phyloP scores from a whole-genome alignment of 2,888 invertebrate genomes.

The Beris morrisii region DNA sequence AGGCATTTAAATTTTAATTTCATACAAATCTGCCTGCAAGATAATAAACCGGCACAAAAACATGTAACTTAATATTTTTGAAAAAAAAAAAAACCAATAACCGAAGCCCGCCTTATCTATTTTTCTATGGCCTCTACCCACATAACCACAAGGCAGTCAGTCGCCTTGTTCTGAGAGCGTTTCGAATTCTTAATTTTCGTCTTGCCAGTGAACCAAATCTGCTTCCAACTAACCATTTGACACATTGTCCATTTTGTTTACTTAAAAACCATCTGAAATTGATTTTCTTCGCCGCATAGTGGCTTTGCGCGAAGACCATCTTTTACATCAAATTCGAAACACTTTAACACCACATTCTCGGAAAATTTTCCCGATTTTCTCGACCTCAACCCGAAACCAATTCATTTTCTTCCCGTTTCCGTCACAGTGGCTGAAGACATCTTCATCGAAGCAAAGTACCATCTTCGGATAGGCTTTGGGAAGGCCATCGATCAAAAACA shows the following conservation, averaged over 20 bases:
- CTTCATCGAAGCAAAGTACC: conserved; percentile 13
- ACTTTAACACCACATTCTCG: conserved; percentile 21
- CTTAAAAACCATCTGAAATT: conserved; percentile 27
- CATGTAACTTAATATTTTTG: too few species aligned
- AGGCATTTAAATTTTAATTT: too few species aligned
- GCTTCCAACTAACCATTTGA: conserved; percentile 23
- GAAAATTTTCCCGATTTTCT: conserved; percentile 9
- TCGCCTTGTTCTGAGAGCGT: neutral
- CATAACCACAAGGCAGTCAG: too few species aligned
- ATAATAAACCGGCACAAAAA: too few species aligned
- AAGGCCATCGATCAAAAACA: conserved; percentile 17
- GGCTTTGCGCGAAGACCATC: neutral
- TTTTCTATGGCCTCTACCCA: too few species aligned
- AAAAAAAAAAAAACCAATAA: too few species aligned
- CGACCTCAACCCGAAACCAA: conserved; percentile 19
- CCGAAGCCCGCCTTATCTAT: too few species aligned
- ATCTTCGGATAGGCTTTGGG: neutral
- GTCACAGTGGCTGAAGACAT: conserved; percentile 32
- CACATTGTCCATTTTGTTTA: conserved; percentile 12
- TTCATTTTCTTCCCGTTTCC: conserved; percentile 10
- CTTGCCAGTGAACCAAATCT: conserved; percentile 18
- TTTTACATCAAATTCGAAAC: conserved; percentile 6
- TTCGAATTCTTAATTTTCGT: conserved; percentile 23
- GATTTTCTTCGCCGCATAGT: conserved; percentile 18
- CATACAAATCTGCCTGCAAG: too few species aligned